Evolutionary conservation across 2,797 vertebrate genomes (phyloP).

Genomic region (Danio aesculapii): DNA sequence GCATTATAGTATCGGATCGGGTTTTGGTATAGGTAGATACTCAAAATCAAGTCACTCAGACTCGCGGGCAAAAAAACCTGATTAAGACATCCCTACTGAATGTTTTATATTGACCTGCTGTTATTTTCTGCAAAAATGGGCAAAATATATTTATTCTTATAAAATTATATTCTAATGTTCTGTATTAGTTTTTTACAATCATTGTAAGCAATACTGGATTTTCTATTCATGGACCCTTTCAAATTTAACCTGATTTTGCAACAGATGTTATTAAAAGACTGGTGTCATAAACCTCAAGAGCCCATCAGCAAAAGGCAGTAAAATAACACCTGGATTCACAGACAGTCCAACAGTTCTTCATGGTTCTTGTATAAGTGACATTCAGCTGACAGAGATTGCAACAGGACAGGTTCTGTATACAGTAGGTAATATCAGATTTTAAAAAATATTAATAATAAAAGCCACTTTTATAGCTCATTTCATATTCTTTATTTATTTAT

Average conservation of each 20-base stretch:
- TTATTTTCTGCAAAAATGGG: too few relatives aligned
- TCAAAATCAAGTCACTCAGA: too few relatives aligned
- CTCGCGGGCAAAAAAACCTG: too few relatives aligned
- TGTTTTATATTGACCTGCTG: too few relatives aligned
- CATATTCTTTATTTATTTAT: not conserved
- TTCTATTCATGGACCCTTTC: not conserved
- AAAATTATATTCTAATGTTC: too few relatives aligned
- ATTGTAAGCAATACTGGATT: not conserved
- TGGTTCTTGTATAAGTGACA: conserved; percentile 70
- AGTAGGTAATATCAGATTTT: conserved; percentile 76
- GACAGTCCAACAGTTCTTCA: conserved; percentile 79
- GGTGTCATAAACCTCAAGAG: conserved; percentile 67
- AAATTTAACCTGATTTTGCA: not conserved
- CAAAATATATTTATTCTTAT: too few relatives aligned
- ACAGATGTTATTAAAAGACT: conserved; percentile 82
- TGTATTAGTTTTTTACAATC: too few relatives aligned
- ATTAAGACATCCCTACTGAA: too few relatives aligned
- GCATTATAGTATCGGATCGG: too few relatives aligned
- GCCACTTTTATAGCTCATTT: not conserved
- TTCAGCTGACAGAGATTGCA: conserved; percentile 80
- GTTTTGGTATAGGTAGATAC: too few relatives aligned
- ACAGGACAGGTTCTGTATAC: conserved; percentile 75
- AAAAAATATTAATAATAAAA: too few relatives aligned
- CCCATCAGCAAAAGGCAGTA: conserved; percentile 67
- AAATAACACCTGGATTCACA: conserved; percentile 72